phyloP scores from a whole-genome alignment of 2,113 vertebrate species.

The Egretta garzetta region DNA sequence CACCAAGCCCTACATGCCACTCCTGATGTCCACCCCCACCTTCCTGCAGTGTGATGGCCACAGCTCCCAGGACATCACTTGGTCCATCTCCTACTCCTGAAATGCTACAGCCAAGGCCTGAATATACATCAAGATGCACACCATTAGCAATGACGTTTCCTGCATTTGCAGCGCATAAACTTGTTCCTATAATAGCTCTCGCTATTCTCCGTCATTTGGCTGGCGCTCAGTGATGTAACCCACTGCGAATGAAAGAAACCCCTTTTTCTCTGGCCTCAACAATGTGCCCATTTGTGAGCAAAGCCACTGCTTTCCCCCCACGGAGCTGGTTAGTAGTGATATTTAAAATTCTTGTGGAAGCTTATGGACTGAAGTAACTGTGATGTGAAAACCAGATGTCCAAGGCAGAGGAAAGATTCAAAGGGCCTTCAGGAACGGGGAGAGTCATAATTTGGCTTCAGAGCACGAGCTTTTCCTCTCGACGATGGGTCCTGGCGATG shows the following conservation, averaged over 20 bases:
- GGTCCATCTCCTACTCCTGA: not conserved
- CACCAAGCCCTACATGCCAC: not conserved
- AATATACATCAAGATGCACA: constrained; percentile 25
- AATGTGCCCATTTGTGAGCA: constrained; percentile 54
- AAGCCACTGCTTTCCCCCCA: not conserved
- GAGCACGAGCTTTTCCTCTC: not conserved
- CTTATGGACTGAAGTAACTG: constrained; percentile 49
- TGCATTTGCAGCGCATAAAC: constrained; percentile 17
- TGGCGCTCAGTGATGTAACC: constrained; percentile 7
- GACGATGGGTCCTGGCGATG: accelerated
- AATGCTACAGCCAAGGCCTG: not conserved
- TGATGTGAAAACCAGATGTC: constrained; percentile 62
- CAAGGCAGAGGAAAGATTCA: constrained; percentile 18
- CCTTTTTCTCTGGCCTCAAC: constrained; percentile 35
- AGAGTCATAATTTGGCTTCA: not conserved
- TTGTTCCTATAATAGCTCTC: constrained; percentile 12
- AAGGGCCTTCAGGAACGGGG: not conserved
- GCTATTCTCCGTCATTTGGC: not conserved
- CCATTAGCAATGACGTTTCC: constrained; percentile 37
- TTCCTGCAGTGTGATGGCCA: not conserved
- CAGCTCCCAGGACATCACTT: not conserved
- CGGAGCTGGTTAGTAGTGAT: not conserved
- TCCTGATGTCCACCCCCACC: not conserved
- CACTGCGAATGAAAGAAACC: constrained; percentile 49
- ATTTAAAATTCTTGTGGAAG: constrained; percentile 58